Evolutionary conservation across 2,888 invertebrate species (phyloP).

Genomic region (Trachelus troglodyta): DNA sequence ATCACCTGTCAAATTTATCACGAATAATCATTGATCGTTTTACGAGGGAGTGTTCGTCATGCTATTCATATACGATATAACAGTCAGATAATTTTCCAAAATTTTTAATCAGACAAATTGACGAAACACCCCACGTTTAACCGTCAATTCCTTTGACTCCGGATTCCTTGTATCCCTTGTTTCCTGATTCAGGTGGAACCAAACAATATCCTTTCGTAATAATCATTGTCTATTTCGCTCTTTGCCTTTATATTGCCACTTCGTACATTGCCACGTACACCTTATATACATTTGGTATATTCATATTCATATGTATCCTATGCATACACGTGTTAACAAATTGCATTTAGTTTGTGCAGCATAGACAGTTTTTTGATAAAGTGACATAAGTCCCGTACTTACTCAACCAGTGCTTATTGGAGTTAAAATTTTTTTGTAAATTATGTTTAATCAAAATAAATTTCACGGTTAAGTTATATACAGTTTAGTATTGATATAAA

Average conservation of each 20-base stretch:
- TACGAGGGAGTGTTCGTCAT: background rate
- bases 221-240: constrained; percentile 18
- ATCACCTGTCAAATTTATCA: background rate
- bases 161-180: background rate
- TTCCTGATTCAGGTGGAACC: background rate
- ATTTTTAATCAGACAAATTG: background rate
- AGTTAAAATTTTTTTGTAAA: background rate
- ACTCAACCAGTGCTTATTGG: no score
- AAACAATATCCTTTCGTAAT: constrained; percentile 8
- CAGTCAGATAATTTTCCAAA: background rate
- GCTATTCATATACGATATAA: background rate
- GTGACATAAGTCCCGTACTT: no score
- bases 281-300: constrained; percentile 1
- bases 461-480: background rate
- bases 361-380: no score
- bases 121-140: background rate
- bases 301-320: constrained; percentile 1
- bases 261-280: background rate
- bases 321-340: background rate
- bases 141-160: background rate
- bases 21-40: background rate
- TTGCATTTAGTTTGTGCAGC: constrained; percentile 12
- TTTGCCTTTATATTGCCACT: constrained; percentile 4
- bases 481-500: background rate
- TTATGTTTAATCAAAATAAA: background rate